Conservation (phyloP, 2,888 invertebrate species). For the Dasypolia templi region DNA sequence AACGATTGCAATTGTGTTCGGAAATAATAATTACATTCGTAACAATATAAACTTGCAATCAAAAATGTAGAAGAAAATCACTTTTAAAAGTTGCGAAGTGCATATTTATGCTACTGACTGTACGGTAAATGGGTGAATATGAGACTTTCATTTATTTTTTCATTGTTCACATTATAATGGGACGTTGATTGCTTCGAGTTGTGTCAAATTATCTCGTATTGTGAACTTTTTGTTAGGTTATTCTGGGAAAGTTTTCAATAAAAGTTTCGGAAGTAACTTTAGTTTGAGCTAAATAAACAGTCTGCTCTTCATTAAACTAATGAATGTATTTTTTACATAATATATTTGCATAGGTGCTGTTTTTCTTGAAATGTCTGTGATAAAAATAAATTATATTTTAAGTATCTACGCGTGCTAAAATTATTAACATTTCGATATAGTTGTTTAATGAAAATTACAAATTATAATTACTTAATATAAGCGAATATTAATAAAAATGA, state of each 20-base stretch:
- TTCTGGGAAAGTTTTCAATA: background rate
- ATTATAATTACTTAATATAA: background rate
- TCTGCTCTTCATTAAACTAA: no score
- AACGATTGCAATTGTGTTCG: background rate
- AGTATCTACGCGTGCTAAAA: background rate
- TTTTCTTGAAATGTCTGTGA: background rate
- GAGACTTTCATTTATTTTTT: constrained; percentile 52
- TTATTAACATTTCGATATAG: background rate
- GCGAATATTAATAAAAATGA: no score
- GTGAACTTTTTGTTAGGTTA: background rate
- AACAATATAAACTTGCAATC: background rate
- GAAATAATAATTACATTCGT: background rate
- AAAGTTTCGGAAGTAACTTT: background rate
- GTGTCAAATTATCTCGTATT: constrained; percentile 29
- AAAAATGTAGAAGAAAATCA: background rate
- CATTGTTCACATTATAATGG: constrained; percentile 60
- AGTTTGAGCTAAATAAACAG: background rate
- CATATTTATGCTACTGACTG: constrained; percentile 1
- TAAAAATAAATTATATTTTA: background rate
- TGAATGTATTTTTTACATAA: no score
- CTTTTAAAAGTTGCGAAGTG: background rate
- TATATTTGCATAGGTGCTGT: background rate
- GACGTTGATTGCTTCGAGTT: constrained; percentile 27
- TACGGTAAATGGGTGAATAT: constrained; percentile 39
- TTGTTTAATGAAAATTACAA: background rate